Evolutionary conservation across 2,113 vertebrate genomes (phyloP).

Genomic region (Uria lomvia): DNA sequence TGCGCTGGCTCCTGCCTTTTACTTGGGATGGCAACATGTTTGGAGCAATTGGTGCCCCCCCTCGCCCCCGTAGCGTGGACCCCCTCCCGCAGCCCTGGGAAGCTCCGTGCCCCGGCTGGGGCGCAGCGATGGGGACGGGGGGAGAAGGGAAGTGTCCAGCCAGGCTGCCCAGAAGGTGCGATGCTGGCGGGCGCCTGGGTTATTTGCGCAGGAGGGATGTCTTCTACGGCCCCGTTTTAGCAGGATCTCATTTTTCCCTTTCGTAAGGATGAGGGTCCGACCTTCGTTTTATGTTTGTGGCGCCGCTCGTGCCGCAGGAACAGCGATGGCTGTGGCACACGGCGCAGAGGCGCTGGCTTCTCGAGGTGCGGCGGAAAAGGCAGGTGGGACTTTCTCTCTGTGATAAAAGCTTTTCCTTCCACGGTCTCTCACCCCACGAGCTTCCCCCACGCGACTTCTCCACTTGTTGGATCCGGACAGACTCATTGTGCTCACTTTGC

Average conservation of each 20-base stretch:
- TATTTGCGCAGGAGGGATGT: background rate
- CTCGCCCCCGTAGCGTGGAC: background rate
- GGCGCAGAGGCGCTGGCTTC: accelerated
- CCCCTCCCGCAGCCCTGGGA: background rate
- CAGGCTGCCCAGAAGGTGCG: background rate
- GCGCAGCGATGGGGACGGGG: background rate
- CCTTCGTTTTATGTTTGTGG: background rate
- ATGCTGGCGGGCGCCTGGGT: accelerated
- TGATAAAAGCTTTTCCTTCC: background rate
- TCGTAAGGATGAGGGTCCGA: background rate
- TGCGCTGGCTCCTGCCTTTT: background rate
- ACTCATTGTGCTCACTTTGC: background rate
- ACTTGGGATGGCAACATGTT: background rate
- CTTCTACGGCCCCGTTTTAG: background rate
- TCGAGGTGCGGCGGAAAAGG: background rate
- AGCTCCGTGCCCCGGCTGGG: accelerated
- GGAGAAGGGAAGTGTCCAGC: background rate
- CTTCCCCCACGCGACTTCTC: background rate
- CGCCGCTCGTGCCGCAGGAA: accelerated
- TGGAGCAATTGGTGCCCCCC: background rate
- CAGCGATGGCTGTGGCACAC: accelerated
- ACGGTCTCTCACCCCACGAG: accelerated
- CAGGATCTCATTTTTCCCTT: background rate
- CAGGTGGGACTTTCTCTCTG: background rate
- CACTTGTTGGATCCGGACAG: background rate